Base-by-base conservation (phyloP, 2,888 invertebrate species). In the Parasteatoda lunata region DNA sequence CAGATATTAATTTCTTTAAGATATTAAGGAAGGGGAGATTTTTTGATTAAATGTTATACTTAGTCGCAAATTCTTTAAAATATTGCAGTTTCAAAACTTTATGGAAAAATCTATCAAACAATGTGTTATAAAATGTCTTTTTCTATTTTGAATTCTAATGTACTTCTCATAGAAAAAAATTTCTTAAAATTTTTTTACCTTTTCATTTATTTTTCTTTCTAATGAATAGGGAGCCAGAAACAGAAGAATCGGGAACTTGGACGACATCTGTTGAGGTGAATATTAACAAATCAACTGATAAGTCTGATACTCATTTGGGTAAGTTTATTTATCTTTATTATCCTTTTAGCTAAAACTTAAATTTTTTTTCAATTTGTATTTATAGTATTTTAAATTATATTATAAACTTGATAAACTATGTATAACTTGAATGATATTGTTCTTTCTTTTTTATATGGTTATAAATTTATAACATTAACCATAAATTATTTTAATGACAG, bases 251-350 rank as follows among this genome's bases (percentile, higher is more conserved):
- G 8, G 83, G 88, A 51, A 89, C 86, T n/a, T 86, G 89, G 79
- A 89, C 80, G 13, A 77, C 73, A 54, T 88, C 89, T 9, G 75
- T 83, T 72, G 89, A 89, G 83, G 77, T 84, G 48, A 64, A 65
- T 64, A 83, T 88, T 73, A 71, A 71, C 65, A 89, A 89, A 73
- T n/a, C 69, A 65, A 7, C 59, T 30, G 82, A 87, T 11, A 87
- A 81, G 47, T 15, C 51, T 80, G 91, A 91, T 65, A 90, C 90
- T 13, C 76, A 84, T 87, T 77, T 86, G 51, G 90, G 90, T 91
- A 88, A 88, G 88, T 70, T 30, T 30, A 30, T 30, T 30, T 30
- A 30, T 30, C 30, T 30, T 30, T 30, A 1, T 30, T 30, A 1
- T 30, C 2, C 30, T 30, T 30, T 30, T 30, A 30, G 0, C 30